phyloP scores from a whole-genome alignment of 2,888 invertebrate species.

The Protophormia terraenovae region DNA sequence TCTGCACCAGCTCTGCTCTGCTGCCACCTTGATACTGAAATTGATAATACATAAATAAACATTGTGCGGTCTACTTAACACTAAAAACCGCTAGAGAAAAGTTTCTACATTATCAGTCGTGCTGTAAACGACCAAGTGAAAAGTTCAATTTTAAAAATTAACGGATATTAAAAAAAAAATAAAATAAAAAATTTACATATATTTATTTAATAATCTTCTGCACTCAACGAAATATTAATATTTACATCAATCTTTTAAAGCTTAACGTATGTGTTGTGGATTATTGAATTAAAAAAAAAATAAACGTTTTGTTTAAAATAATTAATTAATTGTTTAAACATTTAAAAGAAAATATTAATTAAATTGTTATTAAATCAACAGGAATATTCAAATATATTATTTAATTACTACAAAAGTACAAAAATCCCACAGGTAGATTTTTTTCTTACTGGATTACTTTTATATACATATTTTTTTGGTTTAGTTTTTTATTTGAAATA shows the following conservation, averaged over 20 bases:
- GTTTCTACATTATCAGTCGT: constrained; percentile 76
- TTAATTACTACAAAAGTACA: not conserved
- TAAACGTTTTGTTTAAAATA: not conserved
- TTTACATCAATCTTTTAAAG: not conserved
- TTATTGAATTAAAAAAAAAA: constrained; percentile 15
- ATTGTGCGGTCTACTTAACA: constrained; percentile 68
- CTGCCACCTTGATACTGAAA: constrained; percentile 38
- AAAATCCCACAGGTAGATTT: constrained; percentile 40
- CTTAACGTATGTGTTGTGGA: constrained; percentile 14
- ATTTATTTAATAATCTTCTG: not conserved
- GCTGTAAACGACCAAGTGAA: constrained; percentile 68
- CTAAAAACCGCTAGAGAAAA: constrained; percentile 78
- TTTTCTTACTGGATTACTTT: not conserved
- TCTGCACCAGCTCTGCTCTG: constrained; percentile 4
- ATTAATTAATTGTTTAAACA: not conserved
- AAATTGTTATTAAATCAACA: constrained; percentile 14
- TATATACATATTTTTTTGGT: not conserved
- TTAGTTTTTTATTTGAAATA: not conserved
- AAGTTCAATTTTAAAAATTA: constrained; percentile 73
- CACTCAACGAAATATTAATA: not conserved
- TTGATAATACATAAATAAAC: constrained; percentile 41
- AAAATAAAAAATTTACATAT: too few species aligned
- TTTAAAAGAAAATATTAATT: not conserved
- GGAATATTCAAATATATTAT: constrained; percentile 15
- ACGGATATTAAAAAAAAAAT: constrained; percentile 63